These are phyloP conservation scores for Pipra filicauda DNA, from an alignment of 2,113 vertebrate species.

Conservation along the genomic window DNA sequence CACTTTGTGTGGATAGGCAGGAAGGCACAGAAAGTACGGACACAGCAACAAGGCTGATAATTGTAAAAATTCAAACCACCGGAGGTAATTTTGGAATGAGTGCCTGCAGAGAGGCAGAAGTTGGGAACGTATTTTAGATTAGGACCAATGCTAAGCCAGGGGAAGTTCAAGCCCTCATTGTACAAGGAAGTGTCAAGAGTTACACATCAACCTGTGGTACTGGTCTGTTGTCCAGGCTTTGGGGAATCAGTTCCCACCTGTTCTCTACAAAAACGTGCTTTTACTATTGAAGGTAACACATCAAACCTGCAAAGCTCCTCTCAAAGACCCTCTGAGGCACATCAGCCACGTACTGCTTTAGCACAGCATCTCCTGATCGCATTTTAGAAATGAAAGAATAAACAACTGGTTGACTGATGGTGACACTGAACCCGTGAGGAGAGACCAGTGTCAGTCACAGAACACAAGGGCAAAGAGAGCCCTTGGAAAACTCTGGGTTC, in stretches of 20 bases:
- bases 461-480: background rate
- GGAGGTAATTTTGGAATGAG: background rate
- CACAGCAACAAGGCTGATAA: background rate
- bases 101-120: background rate
- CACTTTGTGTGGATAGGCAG: background rate
- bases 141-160: background rate
- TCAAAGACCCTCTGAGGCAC: background rate
- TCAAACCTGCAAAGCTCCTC: background rate
- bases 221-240: background rate
- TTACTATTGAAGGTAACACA: background rate
- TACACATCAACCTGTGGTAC: background rate
- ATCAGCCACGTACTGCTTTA: background rate
- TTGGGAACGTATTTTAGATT: background rate
- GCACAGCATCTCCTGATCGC: background rate
- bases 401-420: background rate
- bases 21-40: rapidly evolving
- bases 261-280: background rate
- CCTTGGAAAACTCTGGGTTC: background rate
- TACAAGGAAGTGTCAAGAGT: background rate
- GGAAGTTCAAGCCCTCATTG: background rate
- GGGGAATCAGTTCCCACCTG: background rate
- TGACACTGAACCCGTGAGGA: background rate
- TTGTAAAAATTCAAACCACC: background rate
- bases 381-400: background rate
- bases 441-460: background rate